These are phyloP conservation scores for Pogona vitticeps DNA, from an alignment of 2,113 vertebrate species.

Conservation along the genomic window DNA sequence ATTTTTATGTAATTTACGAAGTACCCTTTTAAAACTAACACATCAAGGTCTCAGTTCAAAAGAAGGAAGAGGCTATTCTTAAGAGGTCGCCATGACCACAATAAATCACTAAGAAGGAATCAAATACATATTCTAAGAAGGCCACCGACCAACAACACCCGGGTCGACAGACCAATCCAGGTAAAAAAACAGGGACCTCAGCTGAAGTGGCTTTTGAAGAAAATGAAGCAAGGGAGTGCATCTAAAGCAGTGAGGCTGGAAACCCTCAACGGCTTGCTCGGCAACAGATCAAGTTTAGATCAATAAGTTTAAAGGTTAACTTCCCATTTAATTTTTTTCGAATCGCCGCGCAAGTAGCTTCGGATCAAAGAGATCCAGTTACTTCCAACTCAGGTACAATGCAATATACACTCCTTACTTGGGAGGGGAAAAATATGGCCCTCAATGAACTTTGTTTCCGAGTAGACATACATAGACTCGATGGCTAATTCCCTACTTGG, in stretches of 20 bases:
- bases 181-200: neutral
- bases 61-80: too few species aligned
- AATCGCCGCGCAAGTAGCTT: neutral
- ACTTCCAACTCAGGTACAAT: neutral
- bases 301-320: too few species aligned
- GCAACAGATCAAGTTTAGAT: neutral
- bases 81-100: too few species aligned
- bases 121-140: neutral
- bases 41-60: neutral
- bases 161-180: neutral
- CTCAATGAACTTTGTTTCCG: neutral
- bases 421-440: neutral
- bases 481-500: neutral
- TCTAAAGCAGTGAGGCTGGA: too few species aligned
- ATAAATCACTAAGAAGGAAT: neutral
- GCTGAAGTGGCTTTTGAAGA: neutral
- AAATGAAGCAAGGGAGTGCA: too few species aligned
- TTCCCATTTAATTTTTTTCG: neutral
- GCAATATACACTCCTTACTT: neutral
- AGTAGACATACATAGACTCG: too few species aligned
- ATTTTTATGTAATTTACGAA: neutral
- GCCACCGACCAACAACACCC: too few species aligned
- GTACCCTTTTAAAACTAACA: neutral
- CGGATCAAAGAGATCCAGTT: too few species aligned
- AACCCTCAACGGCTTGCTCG: neutral